Base-by-base conservation (phyloP, 2,888 invertebrate genomes). In the Heteromyza rotundicornis region DNA sequence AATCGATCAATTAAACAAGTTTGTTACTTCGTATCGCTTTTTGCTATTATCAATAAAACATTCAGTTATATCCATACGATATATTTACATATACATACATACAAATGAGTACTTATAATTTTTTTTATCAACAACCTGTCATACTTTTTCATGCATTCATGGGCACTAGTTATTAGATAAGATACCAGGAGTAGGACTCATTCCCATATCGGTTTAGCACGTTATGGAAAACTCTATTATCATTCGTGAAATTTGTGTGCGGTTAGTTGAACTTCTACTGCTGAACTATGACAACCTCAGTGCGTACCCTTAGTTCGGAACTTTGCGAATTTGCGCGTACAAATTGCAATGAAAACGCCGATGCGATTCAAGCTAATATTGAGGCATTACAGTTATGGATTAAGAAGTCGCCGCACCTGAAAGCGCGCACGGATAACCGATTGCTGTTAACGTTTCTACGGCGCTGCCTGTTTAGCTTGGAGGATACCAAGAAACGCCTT, bases 401-500 rank as follows among this genome's bases (percentile, higher is more conserved):
- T n/a, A 64, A 14, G 16, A 76, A 76, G 57, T 69, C 70, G 1
- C 71, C 76, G 2, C 71, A 78, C 57, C 62, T 78, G 14, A 71
- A 65, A 17, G 70, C 76, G 0, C 72, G 77, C 49, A 68, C 64
- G 2, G 67, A 74, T 40, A 67, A 68, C 14, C 71, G 65, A 16
- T 59, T 73, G 22, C 55, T 79, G 2, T 58, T 78, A 51, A 66
- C 77, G 2, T 78, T 79, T 44, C 64, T 78, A 23, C 75, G 79
- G 1, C 72, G 70, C 52, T 74, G 78, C 49, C 70, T 68, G 2
- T 78, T 72, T 59, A 75, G 70, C 54, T 57, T 77, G 65, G 72
- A 76, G 66, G 76, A 74, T 27, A 68, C 78, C 2, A 78, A 78
- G 49, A 66, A 68, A 2, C 77, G 78, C 7, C 68, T 79, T 19